A percentile compares a stretch with the other conserved stretches of the same genome.
Conservation (phyloP, 2,888 invertebrate species). For the Plutella xylostella region DNA sequence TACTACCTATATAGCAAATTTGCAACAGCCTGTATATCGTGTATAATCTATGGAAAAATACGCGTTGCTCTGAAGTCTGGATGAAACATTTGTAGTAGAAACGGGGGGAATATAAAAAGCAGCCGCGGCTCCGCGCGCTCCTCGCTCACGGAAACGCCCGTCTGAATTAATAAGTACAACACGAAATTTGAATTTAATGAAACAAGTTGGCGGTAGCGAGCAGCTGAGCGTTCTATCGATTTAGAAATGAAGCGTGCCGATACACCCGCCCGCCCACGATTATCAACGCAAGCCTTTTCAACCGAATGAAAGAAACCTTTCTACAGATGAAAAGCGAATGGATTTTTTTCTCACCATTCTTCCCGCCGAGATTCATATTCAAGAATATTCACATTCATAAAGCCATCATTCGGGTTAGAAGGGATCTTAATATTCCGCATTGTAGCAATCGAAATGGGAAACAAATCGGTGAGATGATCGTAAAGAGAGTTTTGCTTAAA, state of each 20-base stretch:
- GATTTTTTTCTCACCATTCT: neutral
- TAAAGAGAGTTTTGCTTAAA: constrained; percentile 37
- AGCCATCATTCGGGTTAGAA: neutral
- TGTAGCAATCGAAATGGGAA: constrained; percentile 1
- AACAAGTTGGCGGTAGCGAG: constrained; percentile 57
- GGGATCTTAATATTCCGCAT: neutral
- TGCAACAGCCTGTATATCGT: no score
- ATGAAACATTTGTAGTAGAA: no score
- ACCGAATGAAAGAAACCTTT: constrained; percentile 1
- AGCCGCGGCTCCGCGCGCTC: constrained; percentile 27
- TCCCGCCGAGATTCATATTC: neutral
- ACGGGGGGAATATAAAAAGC: constrained; percentile 42
- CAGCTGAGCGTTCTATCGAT: constrained; percentile 63
- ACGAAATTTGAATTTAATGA: constrained; percentile 72
- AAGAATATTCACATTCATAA: constrained; percentile 1
- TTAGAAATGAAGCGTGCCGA: constrained; percentile 35
- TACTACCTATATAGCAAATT: no score
- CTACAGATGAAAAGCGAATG: neutral
- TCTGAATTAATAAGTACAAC: constrained; percentile 70
- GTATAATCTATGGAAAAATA: no score
- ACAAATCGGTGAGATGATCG: constrained; percentile 20
- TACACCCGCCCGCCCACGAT: constrained; percentile 20
- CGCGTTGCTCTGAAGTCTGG: no score
- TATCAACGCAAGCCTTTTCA: constrained; percentile 2
- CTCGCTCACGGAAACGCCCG: constrained; percentile 47